These are phyloP conservation scores for Ictidomys tridecemlineatus DNA, from an alignment of 2,113 vertebrate species.

Conservation along the genomic window DNA sequence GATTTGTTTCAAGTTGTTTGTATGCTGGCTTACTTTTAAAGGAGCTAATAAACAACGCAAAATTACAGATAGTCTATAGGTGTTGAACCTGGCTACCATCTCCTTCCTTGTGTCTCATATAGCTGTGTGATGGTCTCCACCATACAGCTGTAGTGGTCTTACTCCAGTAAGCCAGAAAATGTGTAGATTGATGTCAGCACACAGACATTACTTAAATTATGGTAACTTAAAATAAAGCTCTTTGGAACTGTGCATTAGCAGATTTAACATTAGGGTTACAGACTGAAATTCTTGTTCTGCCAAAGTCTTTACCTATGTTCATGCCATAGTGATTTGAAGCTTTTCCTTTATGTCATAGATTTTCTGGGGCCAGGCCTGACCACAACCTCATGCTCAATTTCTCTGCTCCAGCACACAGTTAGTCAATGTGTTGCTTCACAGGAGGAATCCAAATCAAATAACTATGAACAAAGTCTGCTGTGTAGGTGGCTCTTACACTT, in stretches of 20 bases:
- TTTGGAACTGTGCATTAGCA: fast-evolving
- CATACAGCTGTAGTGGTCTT: neutral
- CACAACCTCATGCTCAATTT: neutral
- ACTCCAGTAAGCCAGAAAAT: neutral
- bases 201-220: neutral
- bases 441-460: conserved; percentile 58
- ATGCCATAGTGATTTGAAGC: neutral
- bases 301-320: neutral
- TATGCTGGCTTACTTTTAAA: neutral
- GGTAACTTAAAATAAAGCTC: conserved; percentile 28
- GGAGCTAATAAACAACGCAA: neutral
- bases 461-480: conserved; percentile 36
- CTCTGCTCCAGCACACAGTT: neutral
- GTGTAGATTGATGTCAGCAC: neutral
- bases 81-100: neutral
- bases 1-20: neutral
- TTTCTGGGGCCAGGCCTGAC: neutral
- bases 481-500: conserved; percentile 16
- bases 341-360: neutral
- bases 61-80: neutral
- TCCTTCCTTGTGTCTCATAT: neutral
- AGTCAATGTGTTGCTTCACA: neutral
- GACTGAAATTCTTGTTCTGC: neutral
- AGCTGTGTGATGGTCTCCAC: neutral
- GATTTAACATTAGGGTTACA: neutral